A percentile compares a stretch with the other conserved stretches of the same genome.
phyloP scores from a whole-genome alignment of 2,113 vertebrate species.

The Setophaga kirtlandii region DNA sequence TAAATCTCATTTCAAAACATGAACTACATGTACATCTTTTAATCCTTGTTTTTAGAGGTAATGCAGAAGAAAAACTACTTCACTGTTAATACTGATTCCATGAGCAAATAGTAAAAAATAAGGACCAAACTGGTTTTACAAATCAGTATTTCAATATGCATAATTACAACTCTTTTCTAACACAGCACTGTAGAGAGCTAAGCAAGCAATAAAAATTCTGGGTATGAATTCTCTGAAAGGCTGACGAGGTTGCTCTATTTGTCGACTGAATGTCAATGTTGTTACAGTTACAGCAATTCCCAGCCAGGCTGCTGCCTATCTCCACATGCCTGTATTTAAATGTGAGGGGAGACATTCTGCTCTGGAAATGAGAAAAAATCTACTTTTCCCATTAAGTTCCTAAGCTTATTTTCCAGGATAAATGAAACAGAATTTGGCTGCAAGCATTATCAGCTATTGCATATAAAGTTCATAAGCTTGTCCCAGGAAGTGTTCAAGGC shows the following conservation, averaged over 20 bases:
- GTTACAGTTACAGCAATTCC: background rate
- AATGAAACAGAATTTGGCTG: background rate
- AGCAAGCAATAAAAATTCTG: background rate
- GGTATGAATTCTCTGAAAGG: background rate
- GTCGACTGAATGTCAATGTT: background rate
- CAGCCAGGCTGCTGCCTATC: background rate
- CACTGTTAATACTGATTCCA: background rate
- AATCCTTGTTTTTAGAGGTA: background rate
- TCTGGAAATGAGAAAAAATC: background rate
- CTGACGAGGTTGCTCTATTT: background rate
- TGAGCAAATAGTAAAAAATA: background rate
- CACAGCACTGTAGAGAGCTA: background rate
- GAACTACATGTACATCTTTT: background rate
- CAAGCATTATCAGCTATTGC: background rate
- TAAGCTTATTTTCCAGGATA: background rate
- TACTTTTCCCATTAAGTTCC: background rate
- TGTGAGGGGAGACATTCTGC: background rate
- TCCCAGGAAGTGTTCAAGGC: background rate
- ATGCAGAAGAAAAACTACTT: background rate
- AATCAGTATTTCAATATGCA: background rate
- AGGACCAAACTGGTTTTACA: background rate
- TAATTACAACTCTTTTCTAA: background rate
- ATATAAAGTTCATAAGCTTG: background rate
- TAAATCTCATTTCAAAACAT: background rate
- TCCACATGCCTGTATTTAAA: background rate